Conservation (phyloP, 2,113 vertebrate species). For the Carollia perspicillata region DNA sequence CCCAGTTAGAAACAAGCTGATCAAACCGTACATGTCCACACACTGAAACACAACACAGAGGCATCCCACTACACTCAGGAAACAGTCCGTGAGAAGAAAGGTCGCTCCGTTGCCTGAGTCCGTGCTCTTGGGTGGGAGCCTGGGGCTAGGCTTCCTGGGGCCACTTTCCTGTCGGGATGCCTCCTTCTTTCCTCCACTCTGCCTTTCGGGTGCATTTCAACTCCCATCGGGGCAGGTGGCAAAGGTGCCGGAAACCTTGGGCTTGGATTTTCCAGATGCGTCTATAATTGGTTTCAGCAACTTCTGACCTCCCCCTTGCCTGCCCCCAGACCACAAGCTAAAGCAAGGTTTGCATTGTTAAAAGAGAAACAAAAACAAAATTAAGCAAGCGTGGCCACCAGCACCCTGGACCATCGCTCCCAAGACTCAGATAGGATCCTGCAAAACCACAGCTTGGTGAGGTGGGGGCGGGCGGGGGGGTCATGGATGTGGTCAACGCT, state of each 20-base stretch:
- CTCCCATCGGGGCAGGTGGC: not conserved
- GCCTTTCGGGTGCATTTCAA: not conserved
- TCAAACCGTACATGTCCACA: not conserved
- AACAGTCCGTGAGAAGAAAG: not conserved
- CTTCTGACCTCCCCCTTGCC: not conserved
- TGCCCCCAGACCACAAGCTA: not conserved
- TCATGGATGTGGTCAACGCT: accelerated
- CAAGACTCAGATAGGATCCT: not conserved
- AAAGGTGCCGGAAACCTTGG: not conserved
- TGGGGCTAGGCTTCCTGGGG: not conserved
- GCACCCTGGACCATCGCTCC: too few species aligned
- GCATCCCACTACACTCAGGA: not conserved
- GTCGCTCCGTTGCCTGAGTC: accelerated
- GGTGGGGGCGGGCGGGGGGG: not conserved
- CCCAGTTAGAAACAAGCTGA: not conserved
- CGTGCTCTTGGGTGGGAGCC: not conserved
- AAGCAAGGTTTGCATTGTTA: not conserved
- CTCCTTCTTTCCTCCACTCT: not conserved
- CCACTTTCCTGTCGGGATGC: not conserved
- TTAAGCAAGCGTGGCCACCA: not conserved
- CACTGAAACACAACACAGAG: not conserved
- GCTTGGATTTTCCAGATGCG: not conserved
- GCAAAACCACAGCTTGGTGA: not conserved
- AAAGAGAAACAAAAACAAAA: not conserved
- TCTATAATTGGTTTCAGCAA: not conserved